These are phyloP conservation scores for Drosophila teissieri DNA, from an alignment of 1,140 invertebrate species.

Conservation along the genomic window DNA sequence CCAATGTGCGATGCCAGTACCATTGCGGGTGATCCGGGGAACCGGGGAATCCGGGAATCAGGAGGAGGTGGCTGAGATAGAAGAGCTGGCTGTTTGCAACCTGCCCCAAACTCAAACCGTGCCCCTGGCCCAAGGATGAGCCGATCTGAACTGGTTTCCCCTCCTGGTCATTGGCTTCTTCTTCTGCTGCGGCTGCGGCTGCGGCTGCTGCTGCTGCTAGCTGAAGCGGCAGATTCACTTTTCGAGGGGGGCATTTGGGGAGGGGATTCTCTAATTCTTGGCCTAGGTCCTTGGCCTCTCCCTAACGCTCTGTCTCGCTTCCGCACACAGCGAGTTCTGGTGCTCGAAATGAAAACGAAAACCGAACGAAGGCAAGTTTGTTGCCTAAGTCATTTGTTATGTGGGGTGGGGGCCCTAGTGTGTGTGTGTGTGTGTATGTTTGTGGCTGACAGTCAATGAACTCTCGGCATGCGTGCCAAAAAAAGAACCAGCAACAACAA, in stretches of 20 bases:
- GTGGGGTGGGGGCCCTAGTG: neutral
- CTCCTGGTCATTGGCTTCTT: constrained; percentile 54
- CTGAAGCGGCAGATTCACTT: constrained; percentile 81
- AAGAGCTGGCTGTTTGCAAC: constrained; percentile 37
- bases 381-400: constrained; percentile 83
- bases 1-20: constrained; percentile 54
- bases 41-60: neutral
- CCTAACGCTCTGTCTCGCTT: constrained; percentile 11
- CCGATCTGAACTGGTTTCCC: constrained; percentile 58
- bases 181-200: constrained; percentile 19
- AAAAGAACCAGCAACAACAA: constrained; percentile 27
- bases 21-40: constrained; percentile 8
- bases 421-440: neutral
- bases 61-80: constrained; percentile 17
- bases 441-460: constrained; percentile 62
- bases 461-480: constrained; percentile 63
- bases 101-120: constrained; percentile 47
- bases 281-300: constrained; percentile 25
- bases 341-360: constrained; percentile 79
- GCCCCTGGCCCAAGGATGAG: constrained; percentile 50
- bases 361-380: constrained; percentile 75
- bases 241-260: constrained; percentile 40
- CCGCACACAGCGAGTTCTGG: constrained; percentile 12
- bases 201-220: constrained; percentile 39
- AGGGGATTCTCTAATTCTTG: constrained; percentile 62